These are phyloP conservation scores for Cryptotermes secundus DNA, from an alignment of 1,140 invertebrate species.

Conservation along the genomic window DNA sequence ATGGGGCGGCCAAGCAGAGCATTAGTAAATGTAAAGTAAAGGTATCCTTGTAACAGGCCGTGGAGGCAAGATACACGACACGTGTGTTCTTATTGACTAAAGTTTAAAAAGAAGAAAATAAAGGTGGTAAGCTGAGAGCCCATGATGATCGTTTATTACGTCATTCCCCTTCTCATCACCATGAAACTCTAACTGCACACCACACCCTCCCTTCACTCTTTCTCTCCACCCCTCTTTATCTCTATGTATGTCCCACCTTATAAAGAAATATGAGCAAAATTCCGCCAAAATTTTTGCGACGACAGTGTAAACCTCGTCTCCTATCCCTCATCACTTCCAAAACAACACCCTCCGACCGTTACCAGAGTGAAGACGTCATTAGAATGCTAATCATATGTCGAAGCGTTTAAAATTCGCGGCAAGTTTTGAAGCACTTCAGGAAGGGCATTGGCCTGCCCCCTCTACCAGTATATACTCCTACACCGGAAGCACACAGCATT, in stretches of 20 bases:
- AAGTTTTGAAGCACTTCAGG: neutral
- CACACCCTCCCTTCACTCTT: too few relatives aligned
- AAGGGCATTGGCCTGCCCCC: neutral
- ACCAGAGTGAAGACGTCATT: neutral
- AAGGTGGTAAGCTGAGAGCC: too few relatives aligned
- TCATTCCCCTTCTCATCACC: neutral
- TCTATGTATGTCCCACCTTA: neutral
- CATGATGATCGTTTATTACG: neutral
- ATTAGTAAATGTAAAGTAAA: too few relatives aligned
- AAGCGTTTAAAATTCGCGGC: neutral
- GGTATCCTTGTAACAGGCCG: too few relatives aligned
- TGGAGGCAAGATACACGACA: neutral
- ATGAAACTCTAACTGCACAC: neutral
- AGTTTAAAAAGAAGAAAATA: too few relatives aligned
- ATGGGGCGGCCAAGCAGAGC: too few relatives aligned
- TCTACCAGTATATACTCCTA: neutral
- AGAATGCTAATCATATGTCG: slow-evolving; percentile 4
- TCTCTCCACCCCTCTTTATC: too few relatives aligned
- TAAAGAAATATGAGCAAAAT: neutral
- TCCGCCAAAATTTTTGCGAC: neutral
- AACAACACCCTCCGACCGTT: neutral
- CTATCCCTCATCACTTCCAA: too few relatives aligned
- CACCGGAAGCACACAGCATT: neutral
- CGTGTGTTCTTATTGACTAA: too few relatives aligned
- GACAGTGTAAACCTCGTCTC: too few relatives aligned